Evolutionary conservation across 2,113 vertebrate genomes (phyloP).

Genomic region (Strix aluco): DNA sequence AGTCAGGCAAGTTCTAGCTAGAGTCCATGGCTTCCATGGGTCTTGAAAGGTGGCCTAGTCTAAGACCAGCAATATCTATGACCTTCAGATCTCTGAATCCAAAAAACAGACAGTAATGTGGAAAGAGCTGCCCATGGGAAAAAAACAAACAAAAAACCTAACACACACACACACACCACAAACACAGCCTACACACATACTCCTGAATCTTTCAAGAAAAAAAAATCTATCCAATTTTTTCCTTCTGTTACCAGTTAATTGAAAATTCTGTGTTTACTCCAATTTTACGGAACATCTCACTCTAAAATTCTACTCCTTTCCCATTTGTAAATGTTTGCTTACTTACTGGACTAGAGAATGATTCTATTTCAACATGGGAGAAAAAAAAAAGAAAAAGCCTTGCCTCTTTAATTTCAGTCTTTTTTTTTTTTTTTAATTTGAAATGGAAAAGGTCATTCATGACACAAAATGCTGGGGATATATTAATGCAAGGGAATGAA

Average conservation of each 20-base stretch:
- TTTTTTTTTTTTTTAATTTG: neutral
- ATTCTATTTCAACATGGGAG: neutral
- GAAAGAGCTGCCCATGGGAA: neutral
- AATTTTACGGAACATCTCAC: neutral
- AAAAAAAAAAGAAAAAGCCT: neutral
- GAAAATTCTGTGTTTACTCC: neutral
- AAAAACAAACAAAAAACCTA: neutral
- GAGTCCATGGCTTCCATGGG: neutral
- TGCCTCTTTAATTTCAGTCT: neutral
- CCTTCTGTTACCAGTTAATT: neutral
- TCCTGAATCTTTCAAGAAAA: neutral
- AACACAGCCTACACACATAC: neutral
- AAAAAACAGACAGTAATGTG: neutral
- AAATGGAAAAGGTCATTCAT: conserved; percentile 25
- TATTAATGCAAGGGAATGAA: conserved; percentile 32
- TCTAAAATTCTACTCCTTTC: neutral
- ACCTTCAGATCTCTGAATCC: no score
- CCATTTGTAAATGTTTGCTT: neutral
- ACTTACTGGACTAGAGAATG: neutral
- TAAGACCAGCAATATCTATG: neutral
- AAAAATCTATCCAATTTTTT: rapidly evolving
- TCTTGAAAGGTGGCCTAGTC: neutral
- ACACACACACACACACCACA: neutral
- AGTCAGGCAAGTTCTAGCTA: neutral
- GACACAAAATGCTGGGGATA: neutral